Conservation (phyloP, 2,113 vertebrate species). For the Cepphus grylle region DNA sequence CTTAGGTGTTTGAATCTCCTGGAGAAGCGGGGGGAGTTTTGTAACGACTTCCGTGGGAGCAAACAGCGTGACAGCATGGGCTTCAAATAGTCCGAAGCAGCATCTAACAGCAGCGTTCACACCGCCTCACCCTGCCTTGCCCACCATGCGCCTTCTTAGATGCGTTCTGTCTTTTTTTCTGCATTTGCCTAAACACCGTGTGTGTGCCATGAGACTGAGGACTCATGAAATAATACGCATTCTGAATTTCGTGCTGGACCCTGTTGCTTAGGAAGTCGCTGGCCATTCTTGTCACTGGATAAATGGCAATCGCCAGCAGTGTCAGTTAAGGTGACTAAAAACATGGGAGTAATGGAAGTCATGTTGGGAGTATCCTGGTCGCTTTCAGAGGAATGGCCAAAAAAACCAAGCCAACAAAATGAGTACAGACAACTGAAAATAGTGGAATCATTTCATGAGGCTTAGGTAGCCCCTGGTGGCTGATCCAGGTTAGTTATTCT, state of each 20-base stretch:
- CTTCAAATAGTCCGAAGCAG: not conserved
- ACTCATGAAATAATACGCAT: not conserved
- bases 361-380: not conserved
- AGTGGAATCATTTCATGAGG: not conserved
- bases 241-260: not conserved
- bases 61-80: accelerated
- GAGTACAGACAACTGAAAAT: not conserved
- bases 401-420: not conserved
- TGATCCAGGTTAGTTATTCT: not conserved
- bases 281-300: not conserved
- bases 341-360: not conserved
- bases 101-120: not conserved
- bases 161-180: not conserved
- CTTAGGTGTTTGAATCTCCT: not conserved
- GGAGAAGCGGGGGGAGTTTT: not conserved
- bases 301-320: not conserved
- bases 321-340: not conserved
- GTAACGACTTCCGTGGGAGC: not conserved
- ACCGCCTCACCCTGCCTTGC: not conserved
- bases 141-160: accelerated
- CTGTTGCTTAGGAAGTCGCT: not conserved
- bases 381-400: not conserved
- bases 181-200: not conserved
- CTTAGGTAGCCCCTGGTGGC: not conserved
- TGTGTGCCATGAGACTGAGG: not conserved